Evolutionary conservation across 2,797 vertebrate genomes (phyloP).

Genomic region (Periparus ater): DNA sequence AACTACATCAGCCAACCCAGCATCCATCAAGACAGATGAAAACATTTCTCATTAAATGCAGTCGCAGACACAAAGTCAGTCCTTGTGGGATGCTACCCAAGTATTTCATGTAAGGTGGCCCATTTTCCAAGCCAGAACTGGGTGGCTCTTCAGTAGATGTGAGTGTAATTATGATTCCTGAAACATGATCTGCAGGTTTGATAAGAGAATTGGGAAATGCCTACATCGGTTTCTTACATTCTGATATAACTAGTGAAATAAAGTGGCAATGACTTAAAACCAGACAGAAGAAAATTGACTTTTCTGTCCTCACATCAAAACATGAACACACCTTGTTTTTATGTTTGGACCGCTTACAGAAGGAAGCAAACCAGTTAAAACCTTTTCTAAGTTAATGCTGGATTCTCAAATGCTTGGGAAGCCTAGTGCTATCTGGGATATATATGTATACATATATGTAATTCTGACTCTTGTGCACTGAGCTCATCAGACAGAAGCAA

Average conservation of each 20-base stretch:
- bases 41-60: not conserved
- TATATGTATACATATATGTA: fast-evolving
- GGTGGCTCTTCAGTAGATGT: not conserved
- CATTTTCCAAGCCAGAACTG: not conserved
- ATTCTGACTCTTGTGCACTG: not conserved
- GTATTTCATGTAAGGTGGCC: not conserved
- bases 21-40: not conserved
- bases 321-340: not conserved
- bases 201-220: not conserved
- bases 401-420: not conserved
- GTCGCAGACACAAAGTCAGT: not conserved
- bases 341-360: not conserved
- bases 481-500: not conserved
- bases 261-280: not conserved
- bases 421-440: not conserved
- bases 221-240: not conserved
- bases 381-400: not conserved
- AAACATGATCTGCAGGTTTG: not conserved
- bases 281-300: not conserved
- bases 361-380: not conserved
- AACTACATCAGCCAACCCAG: not conserved
- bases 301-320: not conserved
- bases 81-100: not conserved
- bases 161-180: not conserved
- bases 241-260: not conserved